Base-by-base conservation (phyloP, 2,888 invertebrate genomes). In the Chrysina gloriosa region DNA sequence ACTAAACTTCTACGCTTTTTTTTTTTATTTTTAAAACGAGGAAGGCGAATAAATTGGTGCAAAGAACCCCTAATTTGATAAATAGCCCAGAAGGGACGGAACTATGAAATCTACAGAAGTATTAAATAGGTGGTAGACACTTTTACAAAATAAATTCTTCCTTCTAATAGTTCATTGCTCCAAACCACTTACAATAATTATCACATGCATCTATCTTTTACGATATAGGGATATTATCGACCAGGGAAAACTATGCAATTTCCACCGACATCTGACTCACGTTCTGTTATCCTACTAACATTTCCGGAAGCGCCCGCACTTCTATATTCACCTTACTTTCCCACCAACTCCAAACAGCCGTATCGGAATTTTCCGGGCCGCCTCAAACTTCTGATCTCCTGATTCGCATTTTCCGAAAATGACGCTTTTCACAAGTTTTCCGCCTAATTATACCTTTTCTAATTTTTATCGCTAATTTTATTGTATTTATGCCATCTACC, bases 361-460 rank as follows among this genome's bases (percentile, higher is more conserved):
- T 21, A 6, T 27, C 50, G 36, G 23, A 39, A 27, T 64, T 64
- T 64, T 36, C 36, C 23, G 34, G 14, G 25, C 16, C 34, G 34
- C 21, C 23, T 63, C 9, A n/a, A 11, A 21, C 36, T 47, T 58
- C 21, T 63, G 48, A 34, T 65, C 52, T 58, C 78, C 79, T 76
- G 69, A 21, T 74, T 67, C 5, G 36, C 61, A 72, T 78, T 77
- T 78, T 74, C 78, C 75, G 73, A 75, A 79, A 78, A 76, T 72
- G 68, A 74, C 72, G 76, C 76, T 77, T 80, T 80, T 76, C 77
- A 73, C 71, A 70, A 69, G 77, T 78, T 77, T 75, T 76, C 74
- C 75, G 69, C 50, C 36, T 64, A 64, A 64, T 64, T 50, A 64
- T 39, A 47, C 11, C 45, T 45, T 58, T 63, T 45, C 47, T 63